Evolutionary conservation across 2,113 vertebrate species (phyloP).

Genomic region (Tupaia chinensis): DNA sequence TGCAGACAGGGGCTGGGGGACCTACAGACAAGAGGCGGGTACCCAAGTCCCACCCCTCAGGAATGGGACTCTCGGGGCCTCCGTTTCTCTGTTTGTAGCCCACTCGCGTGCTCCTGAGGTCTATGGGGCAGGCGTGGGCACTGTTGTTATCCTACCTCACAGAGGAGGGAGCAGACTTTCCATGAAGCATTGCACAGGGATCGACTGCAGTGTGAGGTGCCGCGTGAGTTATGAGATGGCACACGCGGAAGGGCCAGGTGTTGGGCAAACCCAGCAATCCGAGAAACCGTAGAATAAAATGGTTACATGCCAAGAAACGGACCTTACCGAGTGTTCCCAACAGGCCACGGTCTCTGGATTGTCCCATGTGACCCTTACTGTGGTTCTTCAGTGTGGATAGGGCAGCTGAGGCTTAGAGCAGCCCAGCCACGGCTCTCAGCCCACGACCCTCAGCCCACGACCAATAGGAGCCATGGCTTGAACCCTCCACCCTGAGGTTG

Average conservation of each 20-base stretch:
- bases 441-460: background rate
- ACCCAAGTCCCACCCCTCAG: background rate
- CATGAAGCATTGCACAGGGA: background rate
- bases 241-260: background rate
- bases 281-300: background rate
- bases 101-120: rapidly evolving
- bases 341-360: background rate
- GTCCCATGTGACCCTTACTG: background rate
- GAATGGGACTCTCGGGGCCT: background rate
- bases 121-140: rapidly evolving
- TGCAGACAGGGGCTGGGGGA: background rate
- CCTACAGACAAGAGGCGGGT: background rate
- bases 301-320: background rate
- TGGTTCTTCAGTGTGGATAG: background rate
- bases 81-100: background rate
- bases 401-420: background rate
- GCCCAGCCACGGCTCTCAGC: background rate
- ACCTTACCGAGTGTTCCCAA: background rate
- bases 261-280: background rate
- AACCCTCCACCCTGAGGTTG: background rate
- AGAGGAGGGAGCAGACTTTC: background rate
- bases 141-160: background rate
- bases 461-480: too few relatives aligned
- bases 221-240: background rate
- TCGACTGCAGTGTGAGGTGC: background rate